phyloP scores from a whole-genome alignment of 37 sponge, comb jelly and placozoan genomes.

The Lycopodina hypogea region DNA sequence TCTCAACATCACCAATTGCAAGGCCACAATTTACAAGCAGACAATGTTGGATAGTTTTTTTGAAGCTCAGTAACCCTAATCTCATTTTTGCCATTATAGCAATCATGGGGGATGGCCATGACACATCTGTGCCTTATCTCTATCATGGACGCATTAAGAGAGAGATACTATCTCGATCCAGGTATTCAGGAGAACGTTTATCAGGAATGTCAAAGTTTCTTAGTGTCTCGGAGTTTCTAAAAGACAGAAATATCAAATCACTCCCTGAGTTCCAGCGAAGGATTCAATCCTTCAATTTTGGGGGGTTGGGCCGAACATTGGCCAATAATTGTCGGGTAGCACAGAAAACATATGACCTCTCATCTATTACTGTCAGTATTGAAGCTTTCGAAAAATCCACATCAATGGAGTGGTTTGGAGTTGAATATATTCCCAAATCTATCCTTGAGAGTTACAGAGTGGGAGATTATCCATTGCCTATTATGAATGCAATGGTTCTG shows the following conservation, averaged over 20 bases:
- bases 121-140: neutral
- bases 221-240: neutral
- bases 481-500: neutral
- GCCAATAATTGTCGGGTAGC: neutral
- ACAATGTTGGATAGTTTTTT: neutral
- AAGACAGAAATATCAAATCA: neutral
- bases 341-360: neutral
- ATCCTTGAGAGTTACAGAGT: neutral
- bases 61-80: neutral
- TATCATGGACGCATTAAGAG: neutral
- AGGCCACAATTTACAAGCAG: neutral
- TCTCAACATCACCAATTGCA: neutral
- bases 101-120: neutral
- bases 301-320: neutral
- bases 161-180: neutral
- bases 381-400: neutral
- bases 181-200: neutral
- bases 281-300: neutral
- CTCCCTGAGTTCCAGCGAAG: neutral
- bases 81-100: constrained; percentile 2
- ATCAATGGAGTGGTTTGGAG: neutral
- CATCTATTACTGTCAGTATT: neutral
- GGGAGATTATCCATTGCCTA: neutral
- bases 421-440: no score
- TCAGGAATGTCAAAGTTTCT: neutral